Base-by-base conservation (phyloP, 2,888 invertebrate species). In the Nudaria mundana region DNA sequence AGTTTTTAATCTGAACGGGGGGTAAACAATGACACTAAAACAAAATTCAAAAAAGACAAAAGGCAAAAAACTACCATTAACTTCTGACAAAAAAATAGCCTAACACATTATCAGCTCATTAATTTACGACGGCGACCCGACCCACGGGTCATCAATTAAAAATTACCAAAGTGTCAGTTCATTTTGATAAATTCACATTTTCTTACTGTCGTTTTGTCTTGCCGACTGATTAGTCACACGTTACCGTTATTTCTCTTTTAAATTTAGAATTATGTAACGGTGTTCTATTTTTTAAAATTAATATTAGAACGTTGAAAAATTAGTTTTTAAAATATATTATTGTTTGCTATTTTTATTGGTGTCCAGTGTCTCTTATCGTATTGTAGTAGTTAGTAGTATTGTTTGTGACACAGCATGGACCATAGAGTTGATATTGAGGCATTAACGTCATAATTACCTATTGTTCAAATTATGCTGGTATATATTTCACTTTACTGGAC, bases 81-180 rank as follows among this genome's bases (percentile, higher is more conserved):
- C 63, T 64, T 63, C 63, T 57, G 61, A 59, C 53, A 64, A 73
- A 66, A 64, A 53, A 57, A 73, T 71, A 56, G 61, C 67, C 49
- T 55, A 70, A 70, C 71, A 66, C 72, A 81, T 84, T 81, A 81
- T 65, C 77, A 71, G 75, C 66, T 79, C 69, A 80, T 81, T 75
- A 73, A 67, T 66, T 63, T 57, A 72, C 63, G 75, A 71, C 77
- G 76, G 79, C 66, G 75, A 76, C 76, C 72, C 70, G 65, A 66
- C 66, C 65, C 61, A 47, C 28, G 55, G 48, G 56, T 55, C 66
- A 70, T 76, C 69, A 72, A 84, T 82, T 80, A 81, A 80, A 70
- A 76, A 75, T 72, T 71, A 71, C 60, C 55, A 66, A 64, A 74
- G 58, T 76, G 83, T 76, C 83, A 73, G 68, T 55, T 52, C 33